Conservation (phyloP, 2,888 invertebrate genomes). For the Dugesia japonica region DNA sequence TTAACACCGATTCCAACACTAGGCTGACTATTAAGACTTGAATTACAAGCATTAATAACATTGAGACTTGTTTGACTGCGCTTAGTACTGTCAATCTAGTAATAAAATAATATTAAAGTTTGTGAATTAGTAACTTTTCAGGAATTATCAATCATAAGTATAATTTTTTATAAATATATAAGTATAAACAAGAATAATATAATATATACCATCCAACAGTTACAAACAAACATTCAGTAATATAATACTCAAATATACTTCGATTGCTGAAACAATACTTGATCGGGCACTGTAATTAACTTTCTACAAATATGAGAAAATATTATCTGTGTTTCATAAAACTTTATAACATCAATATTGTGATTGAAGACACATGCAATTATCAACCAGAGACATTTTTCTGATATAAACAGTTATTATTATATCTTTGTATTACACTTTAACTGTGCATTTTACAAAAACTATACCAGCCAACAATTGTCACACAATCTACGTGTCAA, state of each 20-base stretch:
- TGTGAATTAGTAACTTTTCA: no score
- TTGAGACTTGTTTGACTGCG: constrained; percentile 1
- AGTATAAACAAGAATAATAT: not conserved
- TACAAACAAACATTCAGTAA: not conserved
- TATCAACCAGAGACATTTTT: not conserved
- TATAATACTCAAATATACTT: not conserved
- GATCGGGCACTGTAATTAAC: constrained; percentile 8
- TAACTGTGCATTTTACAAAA: no score
- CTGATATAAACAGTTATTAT: no score
- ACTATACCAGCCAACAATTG: no score
- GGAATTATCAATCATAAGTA: no score
- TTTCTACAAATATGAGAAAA: not conserved
- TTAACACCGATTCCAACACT: constrained; percentile 4
- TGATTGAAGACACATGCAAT: not conserved
- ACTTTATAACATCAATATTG: not conserved
- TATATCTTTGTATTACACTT: no score
- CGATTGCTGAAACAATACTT: not conserved
- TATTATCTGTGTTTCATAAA: not conserved
- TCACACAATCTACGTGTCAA: no score
- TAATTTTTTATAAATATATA: no score
- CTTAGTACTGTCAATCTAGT: not conserved
- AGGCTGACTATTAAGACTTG: not conserved
- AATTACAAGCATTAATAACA: not conserved
- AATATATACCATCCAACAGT: not conserved
- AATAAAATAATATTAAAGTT: not conserved